Base-by-base conservation (phyloP, 2,888 invertebrate species). In the Folsomia manolachei region DNA sequence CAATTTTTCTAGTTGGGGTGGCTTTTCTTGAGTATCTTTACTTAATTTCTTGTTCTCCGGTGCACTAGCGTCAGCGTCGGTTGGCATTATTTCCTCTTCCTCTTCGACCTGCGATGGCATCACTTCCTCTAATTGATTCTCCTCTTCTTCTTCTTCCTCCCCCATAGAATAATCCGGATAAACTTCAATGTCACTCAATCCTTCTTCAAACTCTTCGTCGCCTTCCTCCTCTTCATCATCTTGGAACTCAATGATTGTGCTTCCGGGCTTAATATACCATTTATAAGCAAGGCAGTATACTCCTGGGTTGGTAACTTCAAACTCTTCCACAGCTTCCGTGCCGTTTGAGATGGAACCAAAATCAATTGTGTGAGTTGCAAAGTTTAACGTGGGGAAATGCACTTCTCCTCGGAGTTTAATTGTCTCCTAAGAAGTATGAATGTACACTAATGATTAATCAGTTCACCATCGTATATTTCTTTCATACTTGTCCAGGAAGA, bases 231-330 rank as follows among this genome's bases (percentile, higher is more conserved):
- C 27, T n/a, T 63, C 25, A 27, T 7, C 18, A 1, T 63, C 63
- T 27, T 63, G 2, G 21, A 26, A 27, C 27, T 63, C 63, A 24
- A 63, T 63, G 21, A 23, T 4, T 7, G 74, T 77, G 18, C 62
- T 61, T 2, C 64, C 64, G 1, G 77, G 77, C 39, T 77, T 75
- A 19, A 77, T 74, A 53, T 73, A 77, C 77, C 77, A 77, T 64
- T 77, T 77, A 61, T 74, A 77, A 0, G 73, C 72, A 2, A 77
- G 63, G 26, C 74, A 73, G 52, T 74, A 72, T n/a, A 70, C 23
- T 11, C 74, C 71, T 1, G 70, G 69, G 39, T 77, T 77, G 1
- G 71, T 68, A n/a, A 77, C 70, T n/a, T 63, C 69, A 62, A 77
- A 64, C 53, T 75, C 74, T 60, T 75, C 72, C 2, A 77, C 71